Percentiles rank a stretch among this genome's conserved stretches.
These are phyloP conservation scores for Plagodis pulveraria DNA, from an alignment of 2,888 invertebrate species.

Conservation along the genomic window DNA sequence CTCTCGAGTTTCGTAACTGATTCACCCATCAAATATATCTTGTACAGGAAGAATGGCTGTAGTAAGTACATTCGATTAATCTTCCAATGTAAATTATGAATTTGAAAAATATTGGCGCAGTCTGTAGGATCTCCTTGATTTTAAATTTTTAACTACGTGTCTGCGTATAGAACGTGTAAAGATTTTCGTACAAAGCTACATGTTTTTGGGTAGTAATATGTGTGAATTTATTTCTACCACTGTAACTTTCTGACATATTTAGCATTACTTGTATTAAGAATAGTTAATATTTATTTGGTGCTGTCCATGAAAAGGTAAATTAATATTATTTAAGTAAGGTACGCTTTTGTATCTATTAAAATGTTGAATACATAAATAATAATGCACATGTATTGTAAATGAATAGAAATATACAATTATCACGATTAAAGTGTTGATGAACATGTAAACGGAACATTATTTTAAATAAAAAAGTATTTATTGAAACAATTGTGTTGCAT, in stretches of 20 bases:
- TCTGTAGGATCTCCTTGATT: neutral
- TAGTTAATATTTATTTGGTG: slow-evolving; percentile 20
- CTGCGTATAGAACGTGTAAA: too few species aligned
- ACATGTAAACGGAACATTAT: slow-evolving; percentile 5
- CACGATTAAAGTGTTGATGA: slow-evolving; percentile 7
- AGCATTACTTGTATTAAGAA: slow-evolving; percentile 19
- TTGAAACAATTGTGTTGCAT: slow-evolving; percentile 9
- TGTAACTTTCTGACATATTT: neutral
- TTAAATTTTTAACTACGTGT: too few species aligned
- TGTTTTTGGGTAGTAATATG: neutral
- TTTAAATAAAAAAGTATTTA: slow-evolving; percentile 19
- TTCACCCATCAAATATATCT: too few species aligned
- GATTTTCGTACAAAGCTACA: too few species aligned
- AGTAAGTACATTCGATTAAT: too few species aligned
- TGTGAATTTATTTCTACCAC: neutral
- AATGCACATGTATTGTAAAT: neutral
- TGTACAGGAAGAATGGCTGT: too few species aligned
- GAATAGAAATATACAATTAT: neutral
- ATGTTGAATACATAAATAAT: neutral
- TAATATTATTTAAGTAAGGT: slow-evolving; percentile 11
- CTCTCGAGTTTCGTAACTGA: too few species aligned
- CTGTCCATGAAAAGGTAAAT: slow-evolving; percentile 16
- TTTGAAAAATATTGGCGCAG: neutral
- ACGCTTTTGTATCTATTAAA: neutral
- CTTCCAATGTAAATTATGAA: too few species aligned